Conservation (phyloP, 2,888 invertebrate genomes). For the Morinoia aosen region DNA sequence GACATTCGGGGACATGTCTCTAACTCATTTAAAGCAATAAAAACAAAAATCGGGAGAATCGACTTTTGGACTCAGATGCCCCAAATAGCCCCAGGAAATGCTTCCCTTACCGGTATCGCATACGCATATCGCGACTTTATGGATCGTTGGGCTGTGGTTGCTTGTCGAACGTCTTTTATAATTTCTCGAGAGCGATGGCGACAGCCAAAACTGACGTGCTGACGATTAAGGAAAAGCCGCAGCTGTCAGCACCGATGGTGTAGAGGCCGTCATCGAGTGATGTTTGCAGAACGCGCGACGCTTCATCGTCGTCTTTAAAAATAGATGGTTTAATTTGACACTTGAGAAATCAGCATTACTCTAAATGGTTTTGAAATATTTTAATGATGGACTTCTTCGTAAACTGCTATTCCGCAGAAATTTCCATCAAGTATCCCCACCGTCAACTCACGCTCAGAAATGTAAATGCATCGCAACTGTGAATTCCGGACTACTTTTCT, state of each 20-base stretch:
- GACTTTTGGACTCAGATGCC: too few species aligned
- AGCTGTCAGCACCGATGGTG: neutral
- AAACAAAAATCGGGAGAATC: too few species aligned
- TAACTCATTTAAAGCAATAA: too few species aligned
- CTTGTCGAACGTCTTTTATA: neutral
- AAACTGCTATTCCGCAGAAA: too few species aligned
- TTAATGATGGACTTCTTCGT: too few species aligned
- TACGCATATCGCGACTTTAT: neutral
- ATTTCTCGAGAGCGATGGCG: neutral
- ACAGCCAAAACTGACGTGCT: neutral
- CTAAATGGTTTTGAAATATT: too few species aligned
- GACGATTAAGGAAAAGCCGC: neutral
- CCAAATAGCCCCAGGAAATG: too few species aligned
- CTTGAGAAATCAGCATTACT: neutral
- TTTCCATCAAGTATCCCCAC: too few species aligned
- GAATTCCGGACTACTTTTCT: too few species aligned
- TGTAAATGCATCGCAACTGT: too few species aligned
- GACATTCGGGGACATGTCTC: too few species aligned
- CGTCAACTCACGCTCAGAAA: too few species aligned
- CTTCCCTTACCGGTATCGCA: conserved; percentile 3
- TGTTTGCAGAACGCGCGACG: neutral
- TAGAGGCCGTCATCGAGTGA: neutral
- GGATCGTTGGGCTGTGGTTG: neutral
- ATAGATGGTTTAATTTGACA: neutral
- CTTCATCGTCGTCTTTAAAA: neutral